These are phyloP conservation scores for Willisornis vidua DNA, from an alignment of 2,113 vertebrate genomes.

Conservation along the genomic window DNA sequence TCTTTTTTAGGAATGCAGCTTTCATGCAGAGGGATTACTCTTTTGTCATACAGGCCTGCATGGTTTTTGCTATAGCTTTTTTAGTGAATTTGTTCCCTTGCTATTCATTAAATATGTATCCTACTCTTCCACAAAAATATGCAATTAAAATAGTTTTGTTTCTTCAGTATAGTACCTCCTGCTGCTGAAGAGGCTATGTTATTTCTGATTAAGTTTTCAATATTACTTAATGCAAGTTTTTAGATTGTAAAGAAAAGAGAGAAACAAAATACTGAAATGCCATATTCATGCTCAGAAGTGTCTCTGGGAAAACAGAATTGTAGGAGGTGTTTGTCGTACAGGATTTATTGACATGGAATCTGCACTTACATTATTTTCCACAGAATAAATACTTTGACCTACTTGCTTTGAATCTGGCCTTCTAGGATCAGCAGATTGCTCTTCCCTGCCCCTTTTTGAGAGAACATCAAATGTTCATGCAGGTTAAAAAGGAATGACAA, in stretches of 20 bases:
- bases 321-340: neutral
- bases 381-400: neutral
- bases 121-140: neutral
- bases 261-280: neutral
- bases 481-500: neutral
- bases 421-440: neutral
- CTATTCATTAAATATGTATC: neutral
- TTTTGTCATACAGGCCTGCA: neutral
- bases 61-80: neutral
- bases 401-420: constrained; percentile 8
- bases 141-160: neutral
- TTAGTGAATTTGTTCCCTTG: neutral
- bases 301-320: neutral
- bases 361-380: neutral
- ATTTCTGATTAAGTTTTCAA: neutral
- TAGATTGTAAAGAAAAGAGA: neutral
- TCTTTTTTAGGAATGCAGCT: neutral
- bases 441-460: neutral
- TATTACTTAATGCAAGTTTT: neutral
- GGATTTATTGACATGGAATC: neutral
- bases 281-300: neutral
- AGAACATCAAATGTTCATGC: neutral
- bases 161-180: neutral
- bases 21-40: neutral
- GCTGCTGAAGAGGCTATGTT: neutral